Conservation (phyloP, 2,888 invertebrate species). For the Yponomeuta sedellus region DNA sequence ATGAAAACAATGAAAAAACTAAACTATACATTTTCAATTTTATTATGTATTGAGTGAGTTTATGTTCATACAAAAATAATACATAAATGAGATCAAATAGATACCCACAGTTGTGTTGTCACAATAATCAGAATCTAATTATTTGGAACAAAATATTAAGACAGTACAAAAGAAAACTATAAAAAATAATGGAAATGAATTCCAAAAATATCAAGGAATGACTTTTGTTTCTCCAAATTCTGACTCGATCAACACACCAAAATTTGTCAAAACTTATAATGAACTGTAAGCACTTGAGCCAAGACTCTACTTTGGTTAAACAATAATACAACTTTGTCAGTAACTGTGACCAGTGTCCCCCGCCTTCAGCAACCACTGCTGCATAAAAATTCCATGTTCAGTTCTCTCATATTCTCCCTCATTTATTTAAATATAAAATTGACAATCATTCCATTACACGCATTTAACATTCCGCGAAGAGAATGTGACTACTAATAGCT, state of each 20-base stretch:
- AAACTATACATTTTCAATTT: constrained; percentile 33
- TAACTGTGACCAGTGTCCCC: not conserved
- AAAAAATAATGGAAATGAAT: constrained; percentile 1
- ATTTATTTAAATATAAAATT: constrained; percentile 8
- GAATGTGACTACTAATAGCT: constrained; percentile 10
- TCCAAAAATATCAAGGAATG: constrained; percentile 8
- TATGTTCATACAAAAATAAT: constrained; percentile 36
- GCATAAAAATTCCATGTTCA: constrained; percentile 4
- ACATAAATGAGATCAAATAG: constrained; percentile 68
- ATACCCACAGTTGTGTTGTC: constrained; percentile 38
- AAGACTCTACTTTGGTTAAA: constrained; percentile 10
- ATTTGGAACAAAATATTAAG: constrained; percentile 37
- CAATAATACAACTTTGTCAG: not conserved
- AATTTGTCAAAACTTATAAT: constrained; percentile 4
- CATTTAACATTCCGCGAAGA: constrained; percentile 3
- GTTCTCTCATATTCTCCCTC: not conserved
- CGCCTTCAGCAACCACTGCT: not conserved
- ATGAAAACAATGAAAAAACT: constrained; percentile 20
- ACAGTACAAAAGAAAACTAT: constrained; percentile 25
- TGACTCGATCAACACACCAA: constrained; percentile 5
- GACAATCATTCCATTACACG: constrained; percentile 10
- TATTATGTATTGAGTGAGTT: constrained; percentile 37
- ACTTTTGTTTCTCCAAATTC: constrained; percentile 1
- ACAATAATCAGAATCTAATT: constrained; percentile 40
- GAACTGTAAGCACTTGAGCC: not conserved